Evolutionary conservation across 2,113 vertebrate genomes (phyloP), one percentile per base, ranked within the genome.

Genomic region (Polyodon spathula): DNA sequence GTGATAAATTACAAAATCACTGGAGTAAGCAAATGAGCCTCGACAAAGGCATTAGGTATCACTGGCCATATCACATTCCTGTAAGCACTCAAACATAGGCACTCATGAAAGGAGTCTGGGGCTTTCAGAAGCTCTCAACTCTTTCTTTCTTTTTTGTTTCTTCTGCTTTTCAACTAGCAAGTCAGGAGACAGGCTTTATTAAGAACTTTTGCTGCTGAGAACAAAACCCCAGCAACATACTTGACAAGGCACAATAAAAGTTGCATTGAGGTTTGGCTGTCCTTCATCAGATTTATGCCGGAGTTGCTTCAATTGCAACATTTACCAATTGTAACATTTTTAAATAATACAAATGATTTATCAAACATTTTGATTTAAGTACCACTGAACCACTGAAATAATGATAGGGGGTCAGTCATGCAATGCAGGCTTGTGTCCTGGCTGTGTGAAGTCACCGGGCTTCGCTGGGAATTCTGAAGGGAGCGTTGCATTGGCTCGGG

Each of bases 1-100:
- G 50, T 63, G 52, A 67, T 67, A 63, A 63, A 67, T 43, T 55
- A 9, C 39, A 63, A 63, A 59, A 46, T 46, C 54, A 57, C 40
- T 54, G 38, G 59, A 61, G 63, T 67, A 62, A 63, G 61, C 62
- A 67, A 63, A 67, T 16, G 59, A 46, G 16, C 42, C 57, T 48
- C 51, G 57, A 62, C 12, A 27, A 46, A 39, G 53, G 58, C 56
- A 64, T 64, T 61, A 61, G 58, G 62, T 64, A 54, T 57, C 66
- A 50, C 54, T 6, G 6, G 9, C 48, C 8, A n/a, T 50, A 50
- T 50, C 48, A n/a, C 48, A 11, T 50, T 50, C 48, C 48, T 50
- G 48, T 50, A 50, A 50, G 15, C 48, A 50, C 12, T 50, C 48
- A 10, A 50, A 50, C 15, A n/a, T 3, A 44, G 43, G 43, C 43